Base-by-base conservation (phyloP, 2,888 invertebrate species). In the Clusia tigrina region DNA sequence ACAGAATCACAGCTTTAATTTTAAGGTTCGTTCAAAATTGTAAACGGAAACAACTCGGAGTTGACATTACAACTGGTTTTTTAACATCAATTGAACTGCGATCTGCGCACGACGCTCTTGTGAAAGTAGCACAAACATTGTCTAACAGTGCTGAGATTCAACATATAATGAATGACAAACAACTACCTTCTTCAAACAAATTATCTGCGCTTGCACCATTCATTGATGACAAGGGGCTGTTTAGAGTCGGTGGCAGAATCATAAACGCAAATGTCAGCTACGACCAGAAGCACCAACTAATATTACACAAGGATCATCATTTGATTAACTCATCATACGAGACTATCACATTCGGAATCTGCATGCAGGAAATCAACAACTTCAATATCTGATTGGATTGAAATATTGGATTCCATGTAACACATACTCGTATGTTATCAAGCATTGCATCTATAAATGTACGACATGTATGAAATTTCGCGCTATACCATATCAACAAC, bases 201-300 rank as follows among this genome's bases (percentile, higher is more conserved):
- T 62, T 65, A 23, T 2, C 38, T 2, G 3, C 32, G 2, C 51
- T 71, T 38, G 24, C 32, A 22, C 67, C 68, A 9, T 71, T 70
- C 54, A 56, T 69, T 9, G 67, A 68, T 23, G 22, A 55, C 9
- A 15, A 54, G 18, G 65, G 66, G 2, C n/a, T 67, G 1, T 15
- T 71, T 12, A 62, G 68, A 24, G 67, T 67, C 15, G 68, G 68
- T 20, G 66, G 67, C 3, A 64, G 71, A 58, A 32, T 67, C 5
- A 38, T 60, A 2, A 69, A 71, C 17, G 62, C 67, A 9, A 26
- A 46, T 5, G 53, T 69, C 6, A 57, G 53, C 1, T 69, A 66
- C 26, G 60, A 64, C 32, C 64, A 65, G 17, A 67, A 67, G 42
- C 66, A 71, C 60, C 67, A 66, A 6, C 22, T 67, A 6, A 69